phyloP scores from a whole-genome alignment of 2,888 invertebrate genomes.

The Lasius platythorax region DNA sequence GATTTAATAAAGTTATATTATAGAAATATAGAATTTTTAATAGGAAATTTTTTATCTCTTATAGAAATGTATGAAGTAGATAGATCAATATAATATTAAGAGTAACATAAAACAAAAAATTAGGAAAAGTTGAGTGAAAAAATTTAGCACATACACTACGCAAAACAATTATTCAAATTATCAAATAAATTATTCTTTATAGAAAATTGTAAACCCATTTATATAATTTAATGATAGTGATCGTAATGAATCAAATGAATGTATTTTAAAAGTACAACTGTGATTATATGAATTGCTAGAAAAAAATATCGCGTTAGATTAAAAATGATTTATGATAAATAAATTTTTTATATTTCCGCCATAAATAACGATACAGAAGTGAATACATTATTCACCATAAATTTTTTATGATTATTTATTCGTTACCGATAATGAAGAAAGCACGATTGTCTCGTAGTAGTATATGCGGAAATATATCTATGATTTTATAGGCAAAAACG shows the following conservation, averaged over 20 bases:
- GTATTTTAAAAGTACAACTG: background rate
- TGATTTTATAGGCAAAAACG: background rate
- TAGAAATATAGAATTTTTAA: too few species aligned
- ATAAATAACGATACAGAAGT: too few species aligned
- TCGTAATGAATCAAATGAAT: slow-evolving; percentile 23
- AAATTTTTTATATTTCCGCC: too few species aligned
- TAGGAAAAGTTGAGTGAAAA: background rate
- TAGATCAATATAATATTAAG: too few species aligned
- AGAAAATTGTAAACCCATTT: background rate
- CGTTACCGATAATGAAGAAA: background rate
- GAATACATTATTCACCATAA: too few species aligned
- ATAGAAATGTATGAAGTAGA: too few species aligned
- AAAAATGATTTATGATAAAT: too few species aligned
- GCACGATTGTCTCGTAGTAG: background rate
- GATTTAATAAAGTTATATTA: too few species aligned
- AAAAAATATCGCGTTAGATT: background rate
- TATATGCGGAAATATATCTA: background rate
- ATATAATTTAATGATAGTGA: slow-evolving; percentile 1
- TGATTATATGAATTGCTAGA: background rate
- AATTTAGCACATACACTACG: background rate
- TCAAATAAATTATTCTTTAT: background rate
- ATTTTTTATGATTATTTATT: background rate
- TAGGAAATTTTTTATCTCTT: too few species aligned
- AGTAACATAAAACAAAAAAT: background rate
- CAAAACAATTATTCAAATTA: too few species aligned